These are phyloP conservation scores for Zoroaster sp. DNA, from an alignment of 53 echinoderm and acorn worm genomes.

Conservation along the genomic window DNA sequence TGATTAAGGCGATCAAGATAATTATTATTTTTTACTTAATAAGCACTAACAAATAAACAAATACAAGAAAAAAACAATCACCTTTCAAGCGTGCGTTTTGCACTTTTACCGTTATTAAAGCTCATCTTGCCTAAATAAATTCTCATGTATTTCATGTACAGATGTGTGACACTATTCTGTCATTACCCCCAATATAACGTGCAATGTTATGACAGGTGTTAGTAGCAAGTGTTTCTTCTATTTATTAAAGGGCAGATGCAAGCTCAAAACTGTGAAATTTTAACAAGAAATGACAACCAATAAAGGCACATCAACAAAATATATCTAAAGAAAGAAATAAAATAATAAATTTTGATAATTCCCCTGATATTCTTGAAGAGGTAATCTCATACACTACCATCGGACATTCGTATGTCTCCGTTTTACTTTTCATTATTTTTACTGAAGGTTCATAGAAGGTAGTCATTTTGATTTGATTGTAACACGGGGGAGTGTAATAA, in stretches of 20 bases:
- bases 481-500: too few species aligned
- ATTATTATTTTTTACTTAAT: background rate
- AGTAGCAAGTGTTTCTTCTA: background rate
- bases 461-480: too few species aligned
- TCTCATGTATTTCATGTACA: background rate
- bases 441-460: too few species aligned
- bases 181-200: background rate
- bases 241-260: background rate
- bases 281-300: slow-evolving; percentile 27
- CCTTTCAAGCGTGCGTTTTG: background rate
- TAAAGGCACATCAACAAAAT: background rate
- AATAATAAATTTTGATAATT: background rate
- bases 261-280: background rate
- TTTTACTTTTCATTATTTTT: too few species aligned
- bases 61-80: background rate
- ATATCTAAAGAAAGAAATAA: background rate
- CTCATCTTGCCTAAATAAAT: background rate
- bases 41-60: background rate
- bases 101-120: background rate
- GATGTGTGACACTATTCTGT: background rate
- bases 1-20: background rate
- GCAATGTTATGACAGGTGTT: slow-evolving; percentile 21
- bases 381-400: background rate
- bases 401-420: background rate
- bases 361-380: background rate